Conservation (phyloP, 2,888 invertebrate species). For the Melipona bicolor region DNA sequence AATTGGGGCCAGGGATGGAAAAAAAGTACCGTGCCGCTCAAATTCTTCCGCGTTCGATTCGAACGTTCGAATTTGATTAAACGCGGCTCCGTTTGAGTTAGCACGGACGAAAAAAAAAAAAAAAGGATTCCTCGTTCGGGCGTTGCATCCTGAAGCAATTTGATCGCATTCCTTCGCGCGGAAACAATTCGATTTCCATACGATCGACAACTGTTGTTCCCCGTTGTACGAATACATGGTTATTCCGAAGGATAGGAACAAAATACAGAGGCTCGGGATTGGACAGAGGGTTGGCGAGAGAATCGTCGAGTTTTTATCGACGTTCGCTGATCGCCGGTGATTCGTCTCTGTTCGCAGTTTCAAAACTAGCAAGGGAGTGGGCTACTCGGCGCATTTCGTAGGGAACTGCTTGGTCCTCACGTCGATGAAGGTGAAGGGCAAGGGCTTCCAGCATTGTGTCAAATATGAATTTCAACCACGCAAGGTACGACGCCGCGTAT, state of each 20-base stretch:
- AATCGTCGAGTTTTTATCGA: neutral
- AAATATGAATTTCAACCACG: constrained; percentile 99
- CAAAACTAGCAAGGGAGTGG: constrained; percentile 99
- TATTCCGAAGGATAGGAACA: constrained; percentile 1
- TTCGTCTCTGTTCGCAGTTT: constrained; percentile 88
- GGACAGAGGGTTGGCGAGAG: neutral
- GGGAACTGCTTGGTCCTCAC: constrained; percentile 99
- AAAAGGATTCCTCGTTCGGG: constrained; percentile 8
- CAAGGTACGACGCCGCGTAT: constrained; percentile 87
- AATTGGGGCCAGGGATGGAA: neutral
- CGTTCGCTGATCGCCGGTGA: neutral
- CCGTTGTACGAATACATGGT: constrained; percentile 26
- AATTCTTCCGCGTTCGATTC: constrained; percentile 15
- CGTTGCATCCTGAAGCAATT: constrained; percentile 36
- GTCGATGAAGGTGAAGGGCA: constrained; percentile 99
- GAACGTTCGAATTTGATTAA: constrained; percentile 48
- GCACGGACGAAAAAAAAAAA: neutral
- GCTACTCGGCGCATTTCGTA: constrained; percentile 99
- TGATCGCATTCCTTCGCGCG: constrained; percentile 54
- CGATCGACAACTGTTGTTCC: constrained; percentile 42
- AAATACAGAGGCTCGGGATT: neutral
- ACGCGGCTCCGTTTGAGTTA: constrained; percentile 34
- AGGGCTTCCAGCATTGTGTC: constrained; percentile 99
- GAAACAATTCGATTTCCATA: constrained; percentile 60
- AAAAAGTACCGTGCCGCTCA: neutral